Percentiles rank a stretch among this genome's conserved stretches.
phyloP scores from a whole-genome alignment of 1,140 invertebrate genomes.

The Whitmania pigra region DNA sequence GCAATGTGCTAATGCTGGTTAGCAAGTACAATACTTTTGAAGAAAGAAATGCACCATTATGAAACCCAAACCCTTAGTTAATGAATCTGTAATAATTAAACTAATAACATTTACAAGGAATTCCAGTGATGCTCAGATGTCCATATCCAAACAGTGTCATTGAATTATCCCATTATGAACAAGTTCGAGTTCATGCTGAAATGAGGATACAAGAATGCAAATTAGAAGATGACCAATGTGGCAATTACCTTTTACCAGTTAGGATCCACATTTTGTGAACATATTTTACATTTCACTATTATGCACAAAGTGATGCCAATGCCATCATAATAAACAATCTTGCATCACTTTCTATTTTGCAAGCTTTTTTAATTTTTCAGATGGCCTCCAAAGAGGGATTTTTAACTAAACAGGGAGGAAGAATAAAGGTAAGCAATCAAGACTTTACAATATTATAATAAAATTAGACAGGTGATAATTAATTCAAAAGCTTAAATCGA shows the following conservation, averaged over 20 bases:
- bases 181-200: conserved; percentile 1
- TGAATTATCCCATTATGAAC: conserved; percentile 9
- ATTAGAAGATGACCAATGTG: not conserved
- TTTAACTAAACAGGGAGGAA: not conserved
- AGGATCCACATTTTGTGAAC: not conserved
- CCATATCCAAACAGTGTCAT: conserved; percentile 2
- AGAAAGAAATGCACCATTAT: not conserved
- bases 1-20: not conserved
- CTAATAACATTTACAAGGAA: not conserved
- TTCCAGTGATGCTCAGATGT: conserved; percentile 1
- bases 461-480: not conserved
- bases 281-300: not conserved
- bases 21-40: not conserved
- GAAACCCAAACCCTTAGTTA: not conserved
- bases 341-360: not conserved
- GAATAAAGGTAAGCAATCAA: not conserved
- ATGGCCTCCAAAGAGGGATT: conserved; percentile 2
- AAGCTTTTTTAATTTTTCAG: not conserved
- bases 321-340: no score
- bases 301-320: not conserved
- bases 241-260: not conserved
- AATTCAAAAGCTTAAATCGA: not conserved
- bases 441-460: no score
- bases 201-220: not conserved
- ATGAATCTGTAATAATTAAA: not conserved